Evolutionary conservation across 2,113 vertebrate species (phyloP).

Genomic region (Columba livia): DNA sequence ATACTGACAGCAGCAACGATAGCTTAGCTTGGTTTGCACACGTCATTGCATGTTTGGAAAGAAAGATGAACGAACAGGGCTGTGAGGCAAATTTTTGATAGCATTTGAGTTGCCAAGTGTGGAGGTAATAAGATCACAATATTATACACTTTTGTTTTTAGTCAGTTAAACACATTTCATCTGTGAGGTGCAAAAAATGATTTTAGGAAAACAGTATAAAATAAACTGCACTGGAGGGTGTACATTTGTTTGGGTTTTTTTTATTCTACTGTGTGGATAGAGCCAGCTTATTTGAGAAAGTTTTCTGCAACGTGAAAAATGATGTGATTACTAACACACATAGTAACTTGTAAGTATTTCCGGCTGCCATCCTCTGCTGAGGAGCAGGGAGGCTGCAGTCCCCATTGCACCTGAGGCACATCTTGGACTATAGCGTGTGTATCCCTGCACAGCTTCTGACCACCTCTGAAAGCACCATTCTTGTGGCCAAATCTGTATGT

Average conservation of each 20-base stretch:
- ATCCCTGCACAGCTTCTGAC: background rate
- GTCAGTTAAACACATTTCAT: background rate
- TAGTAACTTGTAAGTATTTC: background rate
- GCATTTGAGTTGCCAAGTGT: background rate
- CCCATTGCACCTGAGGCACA: background rate
- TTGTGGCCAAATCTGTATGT: background rate
- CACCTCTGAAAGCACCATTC: background rate
- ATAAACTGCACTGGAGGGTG: background rate
- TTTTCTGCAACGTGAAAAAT: background rate
- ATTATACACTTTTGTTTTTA: background rate
- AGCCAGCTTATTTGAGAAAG: background rate
- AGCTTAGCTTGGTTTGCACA: background rate
- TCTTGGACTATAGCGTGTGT: no score
- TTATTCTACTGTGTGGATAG: background rate
- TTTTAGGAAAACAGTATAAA: background rate
- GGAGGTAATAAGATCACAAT: background rate
- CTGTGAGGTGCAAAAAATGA: background rate
- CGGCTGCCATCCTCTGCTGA: background rate
- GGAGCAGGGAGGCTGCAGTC: background rate
- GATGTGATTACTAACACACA: background rate
- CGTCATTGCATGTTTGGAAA: background rate
- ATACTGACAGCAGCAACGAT: background rate
- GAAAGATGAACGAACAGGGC: background rate
- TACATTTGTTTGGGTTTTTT: background rate
- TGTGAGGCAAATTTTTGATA: background rate